phyloP scores from a whole-genome alignment of 2,797 vertebrate species.

The Kryptopterus vitreolus region DNA sequence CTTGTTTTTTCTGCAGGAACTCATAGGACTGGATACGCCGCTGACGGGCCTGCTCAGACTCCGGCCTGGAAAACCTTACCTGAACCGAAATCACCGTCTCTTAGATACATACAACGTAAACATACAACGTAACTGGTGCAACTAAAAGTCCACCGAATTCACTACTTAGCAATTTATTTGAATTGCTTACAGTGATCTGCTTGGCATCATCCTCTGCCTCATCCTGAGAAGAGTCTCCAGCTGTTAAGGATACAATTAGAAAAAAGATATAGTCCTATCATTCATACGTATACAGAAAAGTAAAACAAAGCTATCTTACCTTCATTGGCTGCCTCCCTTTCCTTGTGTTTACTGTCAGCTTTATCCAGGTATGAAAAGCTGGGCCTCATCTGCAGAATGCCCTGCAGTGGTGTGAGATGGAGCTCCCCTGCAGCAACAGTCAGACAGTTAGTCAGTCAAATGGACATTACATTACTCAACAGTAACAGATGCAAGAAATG shows the following conservation, averaged over 20 bases:
- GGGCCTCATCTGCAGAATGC: slow-evolving; percentile 95
- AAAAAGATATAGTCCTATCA: background rate
- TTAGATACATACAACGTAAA: background rate
- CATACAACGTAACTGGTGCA: background rate
- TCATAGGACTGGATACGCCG: slow-evolving; percentile 94
- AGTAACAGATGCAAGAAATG: background rate
- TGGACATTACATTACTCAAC: background rate
- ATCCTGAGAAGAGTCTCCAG: slow-evolving; percentile 97
- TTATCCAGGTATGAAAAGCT: slow-evolving; percentile 96
- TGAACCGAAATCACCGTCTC: slow-evolving; percentile 42
- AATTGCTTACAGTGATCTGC: slow-evolving; percentile 86
- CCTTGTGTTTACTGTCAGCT: slow-evolving; percentile 90
- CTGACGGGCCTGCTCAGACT: slow-evolving; percentile 93
- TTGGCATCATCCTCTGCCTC: slow-evolving; percentile 95
- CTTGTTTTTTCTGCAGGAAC: slow-evolving; percentile 96
- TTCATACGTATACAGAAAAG: slow-evolving; percentile 7
- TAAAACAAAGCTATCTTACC: slow-evolving; percentile 66
- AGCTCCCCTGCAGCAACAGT: slow-evolving; percentile 83
- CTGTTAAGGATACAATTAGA: slow-evolving; percentile 63
- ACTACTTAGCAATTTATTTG: background rate
- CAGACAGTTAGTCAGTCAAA: background rate
- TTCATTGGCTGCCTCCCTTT: slow-evolving; percentile 92
- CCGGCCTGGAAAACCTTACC: slow-evolving; percentile 94
- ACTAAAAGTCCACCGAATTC: background rate
- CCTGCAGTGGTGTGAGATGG: slow-evolving; percentile 92